Evolutionary conservation across 2,888 invertebrate genomes (phyloP).

Genomic region (Cosmia pyralina): DNA sequence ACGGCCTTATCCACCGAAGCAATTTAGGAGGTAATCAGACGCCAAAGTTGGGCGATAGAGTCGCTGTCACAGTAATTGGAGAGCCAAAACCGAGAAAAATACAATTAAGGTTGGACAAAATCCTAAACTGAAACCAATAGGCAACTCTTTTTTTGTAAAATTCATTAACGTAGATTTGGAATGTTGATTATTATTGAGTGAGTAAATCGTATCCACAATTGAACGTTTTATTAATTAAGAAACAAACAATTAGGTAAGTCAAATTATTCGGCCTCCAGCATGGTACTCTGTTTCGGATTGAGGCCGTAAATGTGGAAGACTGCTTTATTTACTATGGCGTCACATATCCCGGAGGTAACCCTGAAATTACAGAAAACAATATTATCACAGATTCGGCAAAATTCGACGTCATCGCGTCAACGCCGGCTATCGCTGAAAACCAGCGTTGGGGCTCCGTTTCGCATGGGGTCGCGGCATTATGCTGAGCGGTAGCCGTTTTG

Average conservation of each 20-base stretch:
- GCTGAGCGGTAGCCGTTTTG: too few relatives aligned
- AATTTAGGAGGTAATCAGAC: conserved; percentile 88
- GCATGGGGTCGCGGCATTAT: too few relatives aligned
- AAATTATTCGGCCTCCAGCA: conserved; percentile 80
- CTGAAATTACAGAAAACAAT: conserved; percentile 70
- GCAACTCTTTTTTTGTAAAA: conserved; percentile 53
- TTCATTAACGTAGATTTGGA: conserved; percentile 36
- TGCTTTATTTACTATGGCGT: conserved; percentile 87
- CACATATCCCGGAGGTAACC: conserved; percentile 87
- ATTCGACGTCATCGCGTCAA: too few relatives aligned
- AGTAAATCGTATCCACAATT: conserved; percentile 27
- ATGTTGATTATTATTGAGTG: conserved; percentile 39
- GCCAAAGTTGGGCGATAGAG: conserved; percentile 92
- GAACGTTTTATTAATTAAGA: conserved; percentile 47
- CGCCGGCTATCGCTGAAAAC: too few relatives aligned
- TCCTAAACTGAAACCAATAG: conserved; percentile 76
- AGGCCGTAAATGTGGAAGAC: conserved; percentile 82
- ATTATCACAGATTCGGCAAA: conserved; percentile 6
- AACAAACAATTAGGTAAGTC: conserved; percentile 8
- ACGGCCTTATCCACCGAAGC: conserved; percentile 93
- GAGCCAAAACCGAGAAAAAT: conserved; percentile 91
- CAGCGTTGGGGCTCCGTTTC: too few relatives aligned
- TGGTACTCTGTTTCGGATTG: conserved; percentile 74
- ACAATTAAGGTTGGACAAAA: conserved; percentile 86
- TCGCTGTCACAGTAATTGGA: conserved; percentile 91